Conservation (phyloP, 2,113 vertebrate genomes). For the Pseudolaguvia tuberculata region DNA sequence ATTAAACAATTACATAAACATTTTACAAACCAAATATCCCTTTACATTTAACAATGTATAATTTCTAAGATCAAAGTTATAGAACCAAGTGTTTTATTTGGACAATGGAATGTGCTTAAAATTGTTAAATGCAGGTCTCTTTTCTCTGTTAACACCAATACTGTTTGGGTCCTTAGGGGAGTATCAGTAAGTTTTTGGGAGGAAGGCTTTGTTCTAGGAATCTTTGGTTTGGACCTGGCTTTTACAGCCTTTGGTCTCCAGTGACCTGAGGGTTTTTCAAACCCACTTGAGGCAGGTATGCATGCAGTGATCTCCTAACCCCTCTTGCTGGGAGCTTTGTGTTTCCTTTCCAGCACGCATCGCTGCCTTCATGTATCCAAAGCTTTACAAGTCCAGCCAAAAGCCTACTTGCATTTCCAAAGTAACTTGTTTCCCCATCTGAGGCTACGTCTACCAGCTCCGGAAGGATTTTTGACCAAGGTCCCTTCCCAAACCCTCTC, state of each 20-base stretch:
- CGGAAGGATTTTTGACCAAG: slow-evolving; percentile 99
- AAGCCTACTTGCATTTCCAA: slow-evolving; percentile 49
- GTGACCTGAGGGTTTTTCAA: slow-evolving; percentile 57
- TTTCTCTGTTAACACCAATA: slow-evolving; percentile 26
- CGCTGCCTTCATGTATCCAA: slow-evolving; percentile 61
- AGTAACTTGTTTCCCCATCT: slow-evolving; percentile 75
- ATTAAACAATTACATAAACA: too few species aligned
- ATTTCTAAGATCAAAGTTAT: background rate
- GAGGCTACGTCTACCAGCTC: slow-evolving; percentile 80
- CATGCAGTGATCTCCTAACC: slow-evolving; percentile 82
- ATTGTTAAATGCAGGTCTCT: slow-evolving; percentile 22
- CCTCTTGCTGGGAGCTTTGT: slow-evolving; percentile 74
- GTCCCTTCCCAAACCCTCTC: slow-evolving; percentile 71
- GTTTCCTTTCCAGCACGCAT: slow-evolving; percentile 68
- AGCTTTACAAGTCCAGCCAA: slow-evolving; percentile 59
- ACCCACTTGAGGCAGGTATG: slow-evolving; percentile 65
- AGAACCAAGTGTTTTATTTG: background rate
- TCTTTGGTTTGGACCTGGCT: slow-evolving; percentile 66
- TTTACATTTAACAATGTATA: slow-evolving; percentile 12
- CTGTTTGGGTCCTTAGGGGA: slow-evolving; percentile 71
- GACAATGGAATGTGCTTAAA: slow-evolving; percentile 23
- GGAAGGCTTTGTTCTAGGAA: slow-evolving; percentile 81
- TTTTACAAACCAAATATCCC: background rate
- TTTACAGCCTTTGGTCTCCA: slow-evolving; percentile 49
- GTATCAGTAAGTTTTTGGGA: slow-evolving; percentile 70